Evolutionary conservation across 1,140 invertebrate species (phyloP), one percentile per base, ranked within the genome.

Genomic region (Idris sp.): DNA sequence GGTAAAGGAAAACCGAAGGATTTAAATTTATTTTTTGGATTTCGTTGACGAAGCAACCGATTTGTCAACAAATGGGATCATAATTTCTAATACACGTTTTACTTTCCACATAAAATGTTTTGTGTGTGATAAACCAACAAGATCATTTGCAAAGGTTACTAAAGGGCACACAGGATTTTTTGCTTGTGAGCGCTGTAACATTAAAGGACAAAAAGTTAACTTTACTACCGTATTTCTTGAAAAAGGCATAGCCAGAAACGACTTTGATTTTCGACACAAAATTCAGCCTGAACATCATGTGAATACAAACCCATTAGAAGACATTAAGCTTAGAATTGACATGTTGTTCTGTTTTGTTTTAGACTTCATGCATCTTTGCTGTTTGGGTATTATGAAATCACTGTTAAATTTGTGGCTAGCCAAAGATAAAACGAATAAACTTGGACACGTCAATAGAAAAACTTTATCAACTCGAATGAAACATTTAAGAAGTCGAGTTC

Each of bases 121-220:
- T 28, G 19, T 46, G 0, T 67, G 62, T 15, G 49, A 53, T 10
- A 43, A 22, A 2, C 74, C 74, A 14, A 69, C 69, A 1, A 19
- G 74, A 19, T 11, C 74, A 16, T 33, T 43, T 5, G 7, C 22
- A 1, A 64, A 64, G 15, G 11, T 15, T 8, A 4, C 16, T 7
- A 64, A 64, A 43, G 40, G 48, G 2, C 59, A 64, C 13, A 36
- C 35, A 1, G 59, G 46, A 8, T 40, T 9, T 33, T 43, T n/a
- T 35, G 1, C 36, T 2, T 64, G 59, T 14, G 41, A 54, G 19
- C 54, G 59, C 8, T 76, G 74, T 48, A 11, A 9, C 1, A 26
- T 58, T 9, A 13, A 49, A 16, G 69, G 49, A 1, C 36, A 6
- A 10, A 11, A 22, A 13, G 2, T 4, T 6, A 6, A 26, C 2